These are phyloP conservation scores for Corticium candelabrum DNA, from an alignment of 37 sponge, comb jelly and placozoan species.

Conservation along the genomic window DNA sequence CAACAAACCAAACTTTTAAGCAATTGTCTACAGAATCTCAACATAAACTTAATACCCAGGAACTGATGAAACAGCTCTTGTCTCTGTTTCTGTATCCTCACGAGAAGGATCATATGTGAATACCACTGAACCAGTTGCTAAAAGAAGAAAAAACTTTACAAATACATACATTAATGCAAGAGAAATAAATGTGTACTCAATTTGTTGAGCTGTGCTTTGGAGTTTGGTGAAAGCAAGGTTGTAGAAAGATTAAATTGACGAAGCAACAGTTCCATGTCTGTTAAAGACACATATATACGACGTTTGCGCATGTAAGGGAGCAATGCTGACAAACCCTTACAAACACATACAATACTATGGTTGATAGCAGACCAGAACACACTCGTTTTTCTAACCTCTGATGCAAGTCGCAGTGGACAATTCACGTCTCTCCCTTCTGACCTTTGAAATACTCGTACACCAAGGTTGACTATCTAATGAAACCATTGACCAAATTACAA, in stretches of 20 bases:
- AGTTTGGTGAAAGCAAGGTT: neutral
- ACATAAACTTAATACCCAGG: neutral
- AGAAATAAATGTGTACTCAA: neutral
- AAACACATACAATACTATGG: neutral
- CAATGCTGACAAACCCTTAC: neutral
- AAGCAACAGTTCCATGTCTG: neutral
- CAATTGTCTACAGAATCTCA: neutral
- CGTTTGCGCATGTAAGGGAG: neutral
- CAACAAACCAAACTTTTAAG: neutral
- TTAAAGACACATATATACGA: neutral
- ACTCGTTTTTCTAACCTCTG: constrained; percentile 47
- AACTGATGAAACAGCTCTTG: neutral
- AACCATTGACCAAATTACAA: neutral
- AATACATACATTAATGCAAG: neutral
- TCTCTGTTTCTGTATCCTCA: neutral
- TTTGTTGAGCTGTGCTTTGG: neutral
- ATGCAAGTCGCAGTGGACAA: constrained; percentile 53
- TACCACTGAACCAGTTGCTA: neutral
- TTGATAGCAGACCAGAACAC: neutral
- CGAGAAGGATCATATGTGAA: neutral
- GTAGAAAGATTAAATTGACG: neutral
- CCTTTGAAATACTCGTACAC: constrained; percentile 57
- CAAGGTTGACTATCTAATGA: constrained; percentile 73
- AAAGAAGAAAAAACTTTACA: neutral
- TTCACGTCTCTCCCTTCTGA: constrained; percentile 26